A percentile compares a stretch with the other conserved stretches of the same genome.
These are phyloP conservation scores for Operophtera brumata DNA, from an alignment of 2,888 invertebrate genomes.

Conservation along the genomic window DNA sequence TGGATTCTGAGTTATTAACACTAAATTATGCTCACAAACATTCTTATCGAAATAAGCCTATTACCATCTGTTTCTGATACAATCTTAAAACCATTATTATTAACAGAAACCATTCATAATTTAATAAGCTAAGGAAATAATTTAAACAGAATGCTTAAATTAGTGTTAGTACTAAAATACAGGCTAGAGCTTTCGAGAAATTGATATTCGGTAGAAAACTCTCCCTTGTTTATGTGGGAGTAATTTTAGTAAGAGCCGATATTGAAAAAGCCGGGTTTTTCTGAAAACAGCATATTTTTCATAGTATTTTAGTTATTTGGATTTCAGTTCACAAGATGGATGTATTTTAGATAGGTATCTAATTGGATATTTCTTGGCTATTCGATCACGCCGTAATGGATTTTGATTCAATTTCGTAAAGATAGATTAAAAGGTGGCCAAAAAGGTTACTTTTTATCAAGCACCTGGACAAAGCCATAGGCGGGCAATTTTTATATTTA, in stretches of 20 bases:
- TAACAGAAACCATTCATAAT: slow-evolving; percentile 16
- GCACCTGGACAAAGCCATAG: no score
- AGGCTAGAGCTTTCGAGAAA: not conserved
- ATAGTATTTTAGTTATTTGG: no score
- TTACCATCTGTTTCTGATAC: slow-evolving; percentile 22
- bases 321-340: no score
- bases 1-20: slow-evolving; percentile 6
- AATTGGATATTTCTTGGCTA: no score
- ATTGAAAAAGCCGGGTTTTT: not conserved
- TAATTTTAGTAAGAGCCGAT: not conserved
- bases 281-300: not conserved
- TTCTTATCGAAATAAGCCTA: slow-evolving; percentile 18
- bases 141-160: slow-evolving; percentile 11
- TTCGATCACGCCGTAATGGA: no score
- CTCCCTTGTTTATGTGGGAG: not conserved
- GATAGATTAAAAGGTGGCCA: no score
- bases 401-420: no score
- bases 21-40: not conserved
- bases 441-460: no score
- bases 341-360: no score
- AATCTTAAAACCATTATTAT: slow-evolving; percentile 12
- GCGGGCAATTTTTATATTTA: no score
- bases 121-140: slow-evolving; percentile 19
- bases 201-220: not conserved
- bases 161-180: slow-evolving; percentile 8